These are phyloP conservation scores for Stenotaenia linearis DNA, from an alignment of 2,888 invertebrate species.

Conservation along the genomic window DNA sequence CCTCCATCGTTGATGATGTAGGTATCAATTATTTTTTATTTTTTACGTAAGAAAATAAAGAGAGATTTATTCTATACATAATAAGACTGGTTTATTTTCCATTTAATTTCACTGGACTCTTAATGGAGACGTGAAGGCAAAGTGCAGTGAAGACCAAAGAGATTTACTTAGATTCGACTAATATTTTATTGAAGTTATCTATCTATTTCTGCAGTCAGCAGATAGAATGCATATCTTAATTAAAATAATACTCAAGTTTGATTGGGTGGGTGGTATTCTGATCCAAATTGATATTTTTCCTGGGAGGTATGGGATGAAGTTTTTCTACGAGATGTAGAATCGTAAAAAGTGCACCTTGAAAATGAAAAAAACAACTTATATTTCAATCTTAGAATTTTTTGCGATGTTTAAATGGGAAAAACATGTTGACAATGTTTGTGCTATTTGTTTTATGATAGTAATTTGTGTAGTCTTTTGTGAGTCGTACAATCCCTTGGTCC, in stretches of 20 bases:
- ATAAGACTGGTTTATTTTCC: conserved; percentile 14
- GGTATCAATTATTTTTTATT: not conserved
- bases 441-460: not conserved
- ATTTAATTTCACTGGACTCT: conserved; percentile 1
- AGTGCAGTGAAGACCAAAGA: conserved; percentile 26
- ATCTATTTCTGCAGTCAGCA: conserved; percentile 8
- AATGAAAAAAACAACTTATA: not conserved
- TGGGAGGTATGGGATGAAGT: not conserved
- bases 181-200: no score
- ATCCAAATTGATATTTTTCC: not conserved
- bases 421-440: conserved; percentile 4
- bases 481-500: conserved; percentile 26
- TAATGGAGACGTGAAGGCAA: not conserved
- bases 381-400: no score
- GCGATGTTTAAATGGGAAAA: not conserved
- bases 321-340: not conserved
- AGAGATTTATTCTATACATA: not conserved
- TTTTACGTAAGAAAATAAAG: not conserved
- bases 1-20: conserved; percentile 17
- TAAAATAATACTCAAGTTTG: not conserved
- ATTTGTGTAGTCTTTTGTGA: conserved; percentile 19
- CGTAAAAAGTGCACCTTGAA: not conserved
- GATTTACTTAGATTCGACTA: not conserved
- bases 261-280: not conserved
- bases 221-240: conserved; percentile 1